A percentile compares a stretch with the other conserved stretches of the same genome.
Evolutionary conservation across 2,113 vertebrate genomes (phyloP).

Genomic region (Barnardius zonarius): DNA sequence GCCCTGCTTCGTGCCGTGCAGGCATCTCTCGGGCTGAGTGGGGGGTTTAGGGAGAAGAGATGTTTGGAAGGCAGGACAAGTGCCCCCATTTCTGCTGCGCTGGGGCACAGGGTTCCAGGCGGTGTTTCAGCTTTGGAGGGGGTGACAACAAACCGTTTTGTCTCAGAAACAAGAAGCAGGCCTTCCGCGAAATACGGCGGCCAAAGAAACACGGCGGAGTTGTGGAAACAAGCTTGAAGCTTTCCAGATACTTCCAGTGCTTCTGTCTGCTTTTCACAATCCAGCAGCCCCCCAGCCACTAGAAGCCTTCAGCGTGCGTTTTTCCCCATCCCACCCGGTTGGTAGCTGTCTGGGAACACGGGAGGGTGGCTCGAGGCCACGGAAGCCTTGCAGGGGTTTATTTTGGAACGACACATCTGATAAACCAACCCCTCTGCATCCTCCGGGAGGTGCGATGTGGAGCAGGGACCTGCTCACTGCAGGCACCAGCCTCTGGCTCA

Average conservation of each 20-base stretch:
- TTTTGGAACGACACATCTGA: neutral
- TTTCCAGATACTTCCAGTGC: neutral
- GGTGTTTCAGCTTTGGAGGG: neutral
- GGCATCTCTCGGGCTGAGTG: neutral
- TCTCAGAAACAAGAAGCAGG: neutral
- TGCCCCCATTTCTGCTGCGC: neutral
- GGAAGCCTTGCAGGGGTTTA: neutral
- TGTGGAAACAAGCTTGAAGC: neutral
- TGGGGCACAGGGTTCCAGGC: neutral
- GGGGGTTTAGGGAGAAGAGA: neutral
- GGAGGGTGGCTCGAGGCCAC: neutral
- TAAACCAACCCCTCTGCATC: neutral
- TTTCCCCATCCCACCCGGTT: neutral
- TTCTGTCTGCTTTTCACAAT: neutral
- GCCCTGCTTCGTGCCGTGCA: neutral
- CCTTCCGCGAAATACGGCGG: accelerated
- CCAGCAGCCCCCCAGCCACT: neutral
- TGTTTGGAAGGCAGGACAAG: accelerated
- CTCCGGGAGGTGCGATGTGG: accelerated
- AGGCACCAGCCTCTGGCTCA: neutral
- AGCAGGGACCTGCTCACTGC: neutral
- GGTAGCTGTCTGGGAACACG: neutral
- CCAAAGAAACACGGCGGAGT: neutral
- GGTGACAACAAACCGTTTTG: no score
- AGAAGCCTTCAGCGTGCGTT: neutral